Conservation (phyloP, 2,113 vertebrate genomes). For the Muntiacus muntjak region DNA sequence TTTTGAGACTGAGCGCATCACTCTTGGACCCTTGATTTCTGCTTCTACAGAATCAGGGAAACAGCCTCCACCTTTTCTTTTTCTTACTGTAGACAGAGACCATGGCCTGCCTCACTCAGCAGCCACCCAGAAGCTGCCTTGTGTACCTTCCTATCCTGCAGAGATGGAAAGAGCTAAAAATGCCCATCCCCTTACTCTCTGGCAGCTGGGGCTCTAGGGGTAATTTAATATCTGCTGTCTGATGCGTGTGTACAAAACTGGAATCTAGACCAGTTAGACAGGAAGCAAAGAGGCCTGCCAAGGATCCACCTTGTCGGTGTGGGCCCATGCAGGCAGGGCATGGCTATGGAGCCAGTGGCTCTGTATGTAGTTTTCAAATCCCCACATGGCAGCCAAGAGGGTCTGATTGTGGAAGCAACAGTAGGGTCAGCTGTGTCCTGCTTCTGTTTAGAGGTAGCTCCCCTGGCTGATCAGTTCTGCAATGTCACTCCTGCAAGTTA, state of each 20-base stretch:
- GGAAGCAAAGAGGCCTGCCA: background rate
- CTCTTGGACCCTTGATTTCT: background rate
- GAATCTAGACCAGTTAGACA: background rate
- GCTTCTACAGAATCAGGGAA: no score
- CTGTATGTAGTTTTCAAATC: background rate
- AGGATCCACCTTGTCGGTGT: rapidly evolving
- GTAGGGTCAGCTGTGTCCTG: no score
- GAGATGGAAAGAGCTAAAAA: background rate
- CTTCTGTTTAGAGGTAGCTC: background rate
- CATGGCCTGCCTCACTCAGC: background rate
- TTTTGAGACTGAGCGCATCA: background rate
- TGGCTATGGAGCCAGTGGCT: background rate
- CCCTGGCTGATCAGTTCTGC: background rate
- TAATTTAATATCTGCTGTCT: background rate
- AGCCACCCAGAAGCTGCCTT: background rate
- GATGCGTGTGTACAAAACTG: rapidly evolving
- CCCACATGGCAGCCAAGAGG: rapidly evolving
- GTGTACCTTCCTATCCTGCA: background rate
- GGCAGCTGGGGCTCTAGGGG: background rate
- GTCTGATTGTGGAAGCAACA: background rate
- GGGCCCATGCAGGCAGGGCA: rapidly evolving
- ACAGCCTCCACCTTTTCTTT: background rate
- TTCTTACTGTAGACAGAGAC: background rate
- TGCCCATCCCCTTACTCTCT: background rate
- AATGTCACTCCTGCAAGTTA: background rate